Conservation (phyloP, 2,113 vertebrate genomes). For the Strigops habroptila region DNA sequence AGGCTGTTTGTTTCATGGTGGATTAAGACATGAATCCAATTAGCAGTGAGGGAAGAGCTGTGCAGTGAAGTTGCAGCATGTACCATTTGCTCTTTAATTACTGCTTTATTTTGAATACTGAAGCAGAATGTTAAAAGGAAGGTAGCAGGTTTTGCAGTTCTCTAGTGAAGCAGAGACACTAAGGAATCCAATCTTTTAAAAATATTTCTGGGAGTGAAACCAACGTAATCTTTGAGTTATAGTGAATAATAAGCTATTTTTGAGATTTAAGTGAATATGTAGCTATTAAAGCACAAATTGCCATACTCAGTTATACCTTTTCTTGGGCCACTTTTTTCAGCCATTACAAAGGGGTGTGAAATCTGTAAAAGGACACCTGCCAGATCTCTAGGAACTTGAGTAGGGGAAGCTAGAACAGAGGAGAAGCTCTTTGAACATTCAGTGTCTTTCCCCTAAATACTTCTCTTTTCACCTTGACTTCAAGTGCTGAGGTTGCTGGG, state of each 20-base stretch:
- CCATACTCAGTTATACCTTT: background rate
- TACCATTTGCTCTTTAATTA: slow-evolving; percentile 6
- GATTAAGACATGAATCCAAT: slow-evolving; percentile 26
- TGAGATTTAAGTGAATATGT: background rate
- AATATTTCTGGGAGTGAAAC: background rate
- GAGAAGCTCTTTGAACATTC: background rate
- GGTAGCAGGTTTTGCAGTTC: background rate
- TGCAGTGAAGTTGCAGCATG: background rate
- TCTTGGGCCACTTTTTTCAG: background rate
- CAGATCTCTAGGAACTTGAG: background rate
- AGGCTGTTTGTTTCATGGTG: background rate
- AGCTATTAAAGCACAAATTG: background rate
- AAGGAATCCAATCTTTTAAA: background rate
- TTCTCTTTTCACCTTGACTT: background rate
- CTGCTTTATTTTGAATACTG: background rate
- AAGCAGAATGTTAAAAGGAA: background rate
- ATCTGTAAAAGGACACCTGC: background rate
- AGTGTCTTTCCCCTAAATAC: background rate
- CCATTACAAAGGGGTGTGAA: background rate
- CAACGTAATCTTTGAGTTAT: background rate
- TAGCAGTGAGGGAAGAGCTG: slow-evolving; percentile 8
- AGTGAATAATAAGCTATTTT: background rate
- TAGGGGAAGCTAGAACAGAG: background rate
- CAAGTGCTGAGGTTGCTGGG: background rate
- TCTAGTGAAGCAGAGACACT: background rate